Conservation (phyloP, 1,140 invertebrate species). For the Drosophila mojavensis region DNA sequence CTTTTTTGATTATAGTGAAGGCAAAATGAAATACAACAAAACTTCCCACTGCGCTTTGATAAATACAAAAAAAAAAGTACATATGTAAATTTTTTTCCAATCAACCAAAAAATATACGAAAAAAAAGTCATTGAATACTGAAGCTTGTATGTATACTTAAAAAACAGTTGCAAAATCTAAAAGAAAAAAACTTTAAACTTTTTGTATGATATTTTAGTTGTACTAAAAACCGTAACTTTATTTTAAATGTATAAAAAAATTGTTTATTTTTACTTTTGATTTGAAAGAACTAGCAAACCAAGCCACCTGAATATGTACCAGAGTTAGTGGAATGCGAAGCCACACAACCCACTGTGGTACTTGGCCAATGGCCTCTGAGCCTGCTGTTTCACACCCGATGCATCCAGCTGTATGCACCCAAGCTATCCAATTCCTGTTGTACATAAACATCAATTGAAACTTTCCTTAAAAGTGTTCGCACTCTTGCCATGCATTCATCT, state of each 20-base stretch:
- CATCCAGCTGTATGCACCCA: constrained; percentile 31
- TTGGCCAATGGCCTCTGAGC: neutral
- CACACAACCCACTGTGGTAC: constrained; percentile 28
- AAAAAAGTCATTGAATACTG: constrained; percentile 65
- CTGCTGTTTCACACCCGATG: constrained; percentile 17
- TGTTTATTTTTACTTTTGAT: constrained; percentile 10
- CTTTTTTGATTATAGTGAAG: constrained; percentile 76
- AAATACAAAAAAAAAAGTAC: constrained; percentile 56
- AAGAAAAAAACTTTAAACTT: constrained; percentile 39
- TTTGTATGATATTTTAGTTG: constrained; percentile 19
- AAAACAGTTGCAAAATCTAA: constrained; percentile 60
- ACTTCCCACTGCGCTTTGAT: constrained; percentile 84
- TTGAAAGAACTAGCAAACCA: constrained; percentile 16
- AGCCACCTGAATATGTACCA: neutral
- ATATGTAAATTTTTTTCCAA: constrained; percentile 45
- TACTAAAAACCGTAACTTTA: constrained; percentile 44
- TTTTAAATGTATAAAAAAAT: constrained; percentile 1
- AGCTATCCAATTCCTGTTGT: constrained; percentile 19
- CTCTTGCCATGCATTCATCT: constrained; percentile 30
- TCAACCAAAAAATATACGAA: constrained; percentile 41
- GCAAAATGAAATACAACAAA: constrained; percentile 84
- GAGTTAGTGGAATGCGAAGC: constrained; percentile 23
- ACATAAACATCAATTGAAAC: constrained; percentile 17
- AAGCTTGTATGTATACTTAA: constrained; percentile 79
- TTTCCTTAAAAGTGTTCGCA: constrained; percentile 24